These are phyloP conservation scores for Drosophila azteca DNA, from an alignment of 1,140 invertebrate species.

Conservation along the genomic window DNA sequence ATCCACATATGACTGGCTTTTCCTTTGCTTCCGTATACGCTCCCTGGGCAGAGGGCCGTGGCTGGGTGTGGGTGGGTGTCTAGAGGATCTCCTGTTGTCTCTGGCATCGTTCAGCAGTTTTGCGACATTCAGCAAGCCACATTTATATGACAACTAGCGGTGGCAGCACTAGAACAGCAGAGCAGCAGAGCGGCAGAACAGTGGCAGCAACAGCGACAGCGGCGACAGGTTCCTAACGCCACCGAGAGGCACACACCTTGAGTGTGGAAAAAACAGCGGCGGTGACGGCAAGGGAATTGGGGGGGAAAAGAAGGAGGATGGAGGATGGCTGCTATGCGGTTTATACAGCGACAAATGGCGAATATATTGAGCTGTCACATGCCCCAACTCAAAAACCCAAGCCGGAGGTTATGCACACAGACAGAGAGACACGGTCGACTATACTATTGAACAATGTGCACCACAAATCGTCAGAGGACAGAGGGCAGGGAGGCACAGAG, in stretches of 20 bases:
- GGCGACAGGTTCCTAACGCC: constrained; percentile 20
- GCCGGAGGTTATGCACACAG: constrained; percentile 43
- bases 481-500: constrained; percentile 25
- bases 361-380: constrained; percentile 82
- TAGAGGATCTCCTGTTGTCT: constrained; percentile 37
- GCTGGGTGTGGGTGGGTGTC: background rate
- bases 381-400: constrained; percentile 50
- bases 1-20: background rate
- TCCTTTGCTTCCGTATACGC: background rate
- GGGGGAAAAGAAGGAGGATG: constrained; percentile 15
- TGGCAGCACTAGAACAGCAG: background rate
- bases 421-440: constrained; percentile 25
- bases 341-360: constrained; percentile 78
- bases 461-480: constrained; percentile 43
- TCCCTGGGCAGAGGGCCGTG: background rate
- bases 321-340: constrained; percentile 9
- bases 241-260: constrained; percentile 33
- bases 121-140: constrained; percentile 62
- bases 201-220: too few species aligned
- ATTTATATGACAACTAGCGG: constrained; percentile 51
- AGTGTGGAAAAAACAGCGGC: constrained; percentile 4
- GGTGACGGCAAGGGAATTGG: background rate
- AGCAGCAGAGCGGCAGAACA: too few species aligned
- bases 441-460: constrained; percentile 72
- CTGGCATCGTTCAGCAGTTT: constrained; percentile 73